Evolutionary conservation across 2,113 vertebrate species (phyloP).

Genomic region (Danio rerio): DNA sequence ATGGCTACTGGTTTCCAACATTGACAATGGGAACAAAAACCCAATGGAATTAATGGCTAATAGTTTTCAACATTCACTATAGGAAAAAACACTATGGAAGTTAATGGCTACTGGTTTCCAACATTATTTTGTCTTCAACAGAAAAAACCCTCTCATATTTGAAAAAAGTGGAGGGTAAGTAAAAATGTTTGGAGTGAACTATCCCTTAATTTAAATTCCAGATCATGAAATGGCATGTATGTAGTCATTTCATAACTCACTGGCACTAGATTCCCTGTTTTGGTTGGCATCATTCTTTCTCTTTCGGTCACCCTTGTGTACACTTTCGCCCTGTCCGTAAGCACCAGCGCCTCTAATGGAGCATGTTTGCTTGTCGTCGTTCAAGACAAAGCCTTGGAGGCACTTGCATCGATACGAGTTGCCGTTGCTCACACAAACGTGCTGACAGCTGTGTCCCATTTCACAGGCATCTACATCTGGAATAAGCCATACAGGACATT

Average conservation of each 20-base stretch:
- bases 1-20: too few species aligned
- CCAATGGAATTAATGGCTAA: too few species aligned
- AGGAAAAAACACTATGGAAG: too few species aligned
- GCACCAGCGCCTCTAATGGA: constrained; percentile 57
- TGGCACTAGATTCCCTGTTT: constrained; percentile 17
- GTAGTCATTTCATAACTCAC: constrained; percentile 37
- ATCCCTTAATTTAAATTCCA: too few species aligned
- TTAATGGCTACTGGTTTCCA: too few species aligned
- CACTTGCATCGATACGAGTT: constrained; percentile 81
- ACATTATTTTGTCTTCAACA: too few species aligned
- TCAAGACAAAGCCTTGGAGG: constrained; percentile 79
- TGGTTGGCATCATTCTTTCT: constrained; percentile 56
- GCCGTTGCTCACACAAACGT: constrained; percentile 79
- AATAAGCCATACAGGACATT: constrained; percentile 59
- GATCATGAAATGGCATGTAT: too few species aligned
- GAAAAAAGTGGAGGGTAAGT: too few species aligned
- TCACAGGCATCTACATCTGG: constrained; percentile 79
- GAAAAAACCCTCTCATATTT: too few species aligned
- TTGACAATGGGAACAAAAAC: too few species aligned
- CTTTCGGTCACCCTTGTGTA: constrained; percentile 1
- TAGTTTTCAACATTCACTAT: too few species aligned
- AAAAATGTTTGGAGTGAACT: too few species aligned
- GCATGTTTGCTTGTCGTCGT: constrained; percentile 82
- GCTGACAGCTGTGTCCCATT: constrained; percentile 80
- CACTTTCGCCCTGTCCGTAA: neutral